Percentiles rank a stretch among this genome's conserved stretches.
Conservation (phyloP, 2,113 vertebrate species). For the Thinocorus orbignyianus region DNA sequence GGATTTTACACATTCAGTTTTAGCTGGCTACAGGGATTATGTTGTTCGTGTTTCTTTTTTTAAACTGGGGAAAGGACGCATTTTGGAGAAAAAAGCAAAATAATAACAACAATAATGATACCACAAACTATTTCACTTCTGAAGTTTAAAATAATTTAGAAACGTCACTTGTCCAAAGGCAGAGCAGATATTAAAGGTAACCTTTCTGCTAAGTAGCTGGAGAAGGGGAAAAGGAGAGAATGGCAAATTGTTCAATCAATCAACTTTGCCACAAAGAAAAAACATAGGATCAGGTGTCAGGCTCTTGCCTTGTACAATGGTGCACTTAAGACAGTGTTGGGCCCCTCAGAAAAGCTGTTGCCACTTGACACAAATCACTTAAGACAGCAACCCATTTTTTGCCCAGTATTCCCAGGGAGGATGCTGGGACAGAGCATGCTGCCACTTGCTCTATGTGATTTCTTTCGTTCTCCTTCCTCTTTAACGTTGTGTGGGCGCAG, state of each 20-base stretch:
- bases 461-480: background rate
- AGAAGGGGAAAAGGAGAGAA: background rate
- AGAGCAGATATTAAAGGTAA: background rate
- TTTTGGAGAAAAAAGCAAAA: background rate
- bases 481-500: background rate
- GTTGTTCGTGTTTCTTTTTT: background rate
- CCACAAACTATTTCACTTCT: background rate
- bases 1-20: background rate
- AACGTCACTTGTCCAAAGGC: background rate
- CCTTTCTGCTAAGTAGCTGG: background rate
- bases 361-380: background rate
- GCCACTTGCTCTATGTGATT: background rate
- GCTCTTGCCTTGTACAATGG: background rate
- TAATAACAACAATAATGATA: background rate
- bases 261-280: background rate
- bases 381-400: background rate
- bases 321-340: background rate
- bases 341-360: background rate
- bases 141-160: background rate
- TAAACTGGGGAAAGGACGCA: background rate
- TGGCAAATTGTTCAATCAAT: background rate
- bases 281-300: background rate
- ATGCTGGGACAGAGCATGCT: background rate
- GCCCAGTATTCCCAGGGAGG: background rate
- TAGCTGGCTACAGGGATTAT: background rate